Evolutionary conservation across 2,888 invertebrate genomes (phyloP), one percentile per base, ranked within the genome.

Genomic region (Monopis laevigella): DNA sequence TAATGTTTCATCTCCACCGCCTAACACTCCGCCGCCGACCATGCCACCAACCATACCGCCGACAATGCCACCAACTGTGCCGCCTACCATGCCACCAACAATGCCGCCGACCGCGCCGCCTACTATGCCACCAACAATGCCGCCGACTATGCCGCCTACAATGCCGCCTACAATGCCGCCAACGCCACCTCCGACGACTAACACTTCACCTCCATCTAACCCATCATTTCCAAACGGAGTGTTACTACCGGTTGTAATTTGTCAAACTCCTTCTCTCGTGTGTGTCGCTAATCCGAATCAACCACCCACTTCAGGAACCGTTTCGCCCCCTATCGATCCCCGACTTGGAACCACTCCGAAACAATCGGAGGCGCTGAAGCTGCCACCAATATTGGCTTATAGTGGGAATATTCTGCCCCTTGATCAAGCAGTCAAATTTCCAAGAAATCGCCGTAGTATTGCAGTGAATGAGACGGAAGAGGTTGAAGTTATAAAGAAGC

Each of bases 261-360:
- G 80, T 68, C 58, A 63, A 55, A 54, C 68, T 52, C 72, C 78
- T 49, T 68, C 74, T 53, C 51, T 63, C 47, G 65, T 78, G 50
- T 80, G 80, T 67, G 51, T 75, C 52, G 60, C 63, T 74, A 78
- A 80, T 58, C 75, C 69, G 48, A 56, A 72, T 63, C 70, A 71
- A 55, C 59, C 59, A 56, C 18, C 27, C 26, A 34, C 35, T 16
- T 16, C 35, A 27, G 59, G 58, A 55, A 51, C 71, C 72, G 78
- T 75, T 50, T 59, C 69, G 45, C 60, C 70, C 48, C 59, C 59
- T 59, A 81, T 82, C 49, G 81, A 82, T 51, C 82, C 82, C 39
- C 65, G 82, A 42, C 61, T 74, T 44, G 78, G 75, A 46, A 73
- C 77, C n/a, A 71, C 77, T 5, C 66, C 69, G 14, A 53, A 63